phyloP scores from a whole-genome alignment of 2,113 vertebrate genomes.

The Chaetodon auriga region DNA sequence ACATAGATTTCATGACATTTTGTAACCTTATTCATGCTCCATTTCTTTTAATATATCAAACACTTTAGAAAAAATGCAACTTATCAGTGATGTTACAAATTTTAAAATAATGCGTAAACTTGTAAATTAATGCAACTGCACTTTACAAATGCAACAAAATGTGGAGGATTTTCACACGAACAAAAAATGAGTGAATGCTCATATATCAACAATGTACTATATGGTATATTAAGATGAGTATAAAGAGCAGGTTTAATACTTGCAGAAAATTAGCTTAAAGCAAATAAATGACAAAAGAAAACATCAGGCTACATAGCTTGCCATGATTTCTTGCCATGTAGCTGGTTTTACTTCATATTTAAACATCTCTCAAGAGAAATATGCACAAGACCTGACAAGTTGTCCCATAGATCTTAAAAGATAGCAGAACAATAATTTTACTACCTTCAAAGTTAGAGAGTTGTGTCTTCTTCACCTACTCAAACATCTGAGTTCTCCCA shows the following conservation, averaged over 20 bases:
- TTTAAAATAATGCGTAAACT: background rate
- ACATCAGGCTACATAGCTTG: background rate
- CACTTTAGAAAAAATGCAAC: background rate
- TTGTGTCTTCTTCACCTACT: conserved; percentile 18
- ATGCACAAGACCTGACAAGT: background rate
- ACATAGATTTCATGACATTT: background rate
- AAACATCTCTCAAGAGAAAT: background rate
- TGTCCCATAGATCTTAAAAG: background rate
- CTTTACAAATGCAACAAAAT: background rate
- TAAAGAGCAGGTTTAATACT: background rate
- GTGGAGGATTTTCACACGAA: background rate
- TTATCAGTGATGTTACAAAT: background rate
- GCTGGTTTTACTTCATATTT: background rate
- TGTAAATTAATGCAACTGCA: background rate
- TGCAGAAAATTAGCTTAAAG: background rate
- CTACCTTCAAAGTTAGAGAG: background rate
- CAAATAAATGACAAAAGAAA: background rate
- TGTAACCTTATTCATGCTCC: background rate
- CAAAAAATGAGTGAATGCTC: background rate
- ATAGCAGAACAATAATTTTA: background rate
- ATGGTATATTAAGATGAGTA: background rate
- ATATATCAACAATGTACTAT: background rate
- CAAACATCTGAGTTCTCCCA: conserved; percentile 56
- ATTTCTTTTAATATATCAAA: background rate
- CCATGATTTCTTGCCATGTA: background rate